phyloP scores from a whole-genome alignment of 2,113 vertebrate species.

The Pogona vitticeps region DNA sequence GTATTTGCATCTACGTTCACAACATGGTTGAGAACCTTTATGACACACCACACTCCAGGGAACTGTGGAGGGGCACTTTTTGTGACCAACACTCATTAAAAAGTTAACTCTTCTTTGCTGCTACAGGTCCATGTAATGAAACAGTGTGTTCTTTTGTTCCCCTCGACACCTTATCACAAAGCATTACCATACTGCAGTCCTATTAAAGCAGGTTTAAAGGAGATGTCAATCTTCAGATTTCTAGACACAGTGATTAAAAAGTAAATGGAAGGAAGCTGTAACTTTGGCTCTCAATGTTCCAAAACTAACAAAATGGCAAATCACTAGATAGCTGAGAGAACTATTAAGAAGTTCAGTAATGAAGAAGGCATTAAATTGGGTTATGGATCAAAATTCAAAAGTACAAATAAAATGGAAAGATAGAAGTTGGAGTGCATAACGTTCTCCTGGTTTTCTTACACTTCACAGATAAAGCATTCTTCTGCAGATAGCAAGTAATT shows the following conservation, averaged over 20 bases:
- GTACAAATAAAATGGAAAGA: background rate
- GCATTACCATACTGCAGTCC: background rate
- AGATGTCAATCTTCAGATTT: background rate
- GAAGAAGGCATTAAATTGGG: background rate
- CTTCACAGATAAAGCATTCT: background rate
- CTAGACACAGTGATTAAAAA: background rate
- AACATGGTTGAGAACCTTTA: background rate
- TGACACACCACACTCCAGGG: background rate
- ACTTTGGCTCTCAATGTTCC: background rate
- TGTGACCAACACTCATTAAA: background rate
- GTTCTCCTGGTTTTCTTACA: background rate
- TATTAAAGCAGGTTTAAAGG: background rate
- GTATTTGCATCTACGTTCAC: background rate
- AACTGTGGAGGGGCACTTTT: background rate
- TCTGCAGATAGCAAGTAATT: background rate
- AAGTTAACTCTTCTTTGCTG: background rate
- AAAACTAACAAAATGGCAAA: constrained; percentile 13
- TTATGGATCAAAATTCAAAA: constrained; percentile 2
- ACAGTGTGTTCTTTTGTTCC: background rate
- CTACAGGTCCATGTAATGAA: background rate
- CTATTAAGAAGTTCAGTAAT: background rate
- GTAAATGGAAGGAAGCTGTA: background rate
- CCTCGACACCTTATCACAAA: background rate
- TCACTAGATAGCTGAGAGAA: background rate
- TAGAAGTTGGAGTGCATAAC: background rate